phyloP scores from a whole-genome alignment of 37 sponge, comb jelly and placozoan genomes.

The Oscarella lobularis region DNA sequence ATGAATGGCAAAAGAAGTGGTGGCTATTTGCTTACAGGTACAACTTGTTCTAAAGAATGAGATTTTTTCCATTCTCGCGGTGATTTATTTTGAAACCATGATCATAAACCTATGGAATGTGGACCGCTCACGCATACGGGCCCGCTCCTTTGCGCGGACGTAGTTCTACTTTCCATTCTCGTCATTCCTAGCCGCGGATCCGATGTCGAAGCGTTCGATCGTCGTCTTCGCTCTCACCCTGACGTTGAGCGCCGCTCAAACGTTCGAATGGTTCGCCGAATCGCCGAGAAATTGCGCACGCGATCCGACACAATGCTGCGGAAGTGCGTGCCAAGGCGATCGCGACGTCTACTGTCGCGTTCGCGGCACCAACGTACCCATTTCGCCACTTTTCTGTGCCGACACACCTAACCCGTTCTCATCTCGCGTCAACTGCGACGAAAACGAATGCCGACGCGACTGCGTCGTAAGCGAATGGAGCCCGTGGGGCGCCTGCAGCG shows the following conservation, averaged over 20 bases:
- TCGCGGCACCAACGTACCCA: not conserved
- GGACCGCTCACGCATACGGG: too few species aligned
- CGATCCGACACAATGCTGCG: not conserved
- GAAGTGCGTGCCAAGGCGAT: not conserved
- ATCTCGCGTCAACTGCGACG: not conserved
- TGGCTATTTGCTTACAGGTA: not conserved
- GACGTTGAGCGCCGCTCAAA: too few species aligned
- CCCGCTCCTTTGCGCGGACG: too few species aligned
- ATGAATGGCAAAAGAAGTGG: not conserved
- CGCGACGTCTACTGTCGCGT: not conserved
- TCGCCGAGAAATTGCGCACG: not conserved
- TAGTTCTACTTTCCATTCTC: too few species aligned
- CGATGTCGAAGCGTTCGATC: too few species aligned
- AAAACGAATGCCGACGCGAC: constrained; percentile 10
- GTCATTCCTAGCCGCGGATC: too few species aligned
- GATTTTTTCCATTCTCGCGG: too few species aligned
- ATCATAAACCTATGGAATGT: too few species aligned
- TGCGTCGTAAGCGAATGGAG: constrained; percentile 25
- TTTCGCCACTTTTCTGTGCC: not conserved
- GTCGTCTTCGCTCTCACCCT: too few species aligned
- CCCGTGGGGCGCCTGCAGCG: constrained; percentile 15
- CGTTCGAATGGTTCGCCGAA: not conserved
- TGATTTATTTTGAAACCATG: too few species aligned
- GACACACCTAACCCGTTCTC: not conserved
- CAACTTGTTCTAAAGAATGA: too few species aligned